phyloP scores from a whole-genome alignment of 2,888 invertebrate species.

The Drosophila maculinotata region DNA sequence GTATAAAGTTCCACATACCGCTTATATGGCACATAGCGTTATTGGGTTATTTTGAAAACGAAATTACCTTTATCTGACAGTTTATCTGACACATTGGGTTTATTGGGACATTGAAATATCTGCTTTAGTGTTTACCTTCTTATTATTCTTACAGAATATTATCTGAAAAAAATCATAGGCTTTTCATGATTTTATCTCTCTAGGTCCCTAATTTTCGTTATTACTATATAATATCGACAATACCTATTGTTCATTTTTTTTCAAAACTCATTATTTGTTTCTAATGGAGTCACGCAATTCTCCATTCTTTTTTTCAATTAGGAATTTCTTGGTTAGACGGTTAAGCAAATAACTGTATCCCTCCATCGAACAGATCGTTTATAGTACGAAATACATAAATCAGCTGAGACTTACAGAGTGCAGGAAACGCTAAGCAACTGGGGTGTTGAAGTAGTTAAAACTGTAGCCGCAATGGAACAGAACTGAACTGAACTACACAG shows the following conservation, averaged over 20 bases:
- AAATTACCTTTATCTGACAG: too few species aligned
- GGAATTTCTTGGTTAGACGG: conserved; percentile 34
- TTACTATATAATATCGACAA: conserved; percentile 2
- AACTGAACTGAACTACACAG: conserved; percentile 34
- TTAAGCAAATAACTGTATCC: conserved; percentile 11
- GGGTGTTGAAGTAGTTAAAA: conserved; percentile 27
- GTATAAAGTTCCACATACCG: too few species aligned
- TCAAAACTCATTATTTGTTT: conserved; percentile 3
- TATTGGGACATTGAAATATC: too few species aligned
- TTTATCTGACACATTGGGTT: too few species aligned
- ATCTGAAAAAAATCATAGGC: background rate
- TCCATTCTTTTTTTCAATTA: conserved; percentile 22
- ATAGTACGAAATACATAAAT: conserved; percentile 1
- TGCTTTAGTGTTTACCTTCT: too few species aligned
- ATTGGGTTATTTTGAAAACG: too few species aligned
- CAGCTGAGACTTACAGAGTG: conserved; percentile 32
- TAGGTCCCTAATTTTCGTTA: background rate
- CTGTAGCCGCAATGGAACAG: conserved; percentile 40
- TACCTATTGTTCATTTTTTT: background rate
- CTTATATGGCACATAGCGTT: too few species aligned
- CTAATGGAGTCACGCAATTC: conserved; percentile 37
- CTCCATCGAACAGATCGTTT: conserved; percentile 18
- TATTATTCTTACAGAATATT: too few species aligned
- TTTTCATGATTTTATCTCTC: too few species aligned
- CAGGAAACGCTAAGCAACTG: conserved; percentile 32